Conservation (phyloP, 2,888 invertebrate species). For the Chymomyza caudatula region DNA sequence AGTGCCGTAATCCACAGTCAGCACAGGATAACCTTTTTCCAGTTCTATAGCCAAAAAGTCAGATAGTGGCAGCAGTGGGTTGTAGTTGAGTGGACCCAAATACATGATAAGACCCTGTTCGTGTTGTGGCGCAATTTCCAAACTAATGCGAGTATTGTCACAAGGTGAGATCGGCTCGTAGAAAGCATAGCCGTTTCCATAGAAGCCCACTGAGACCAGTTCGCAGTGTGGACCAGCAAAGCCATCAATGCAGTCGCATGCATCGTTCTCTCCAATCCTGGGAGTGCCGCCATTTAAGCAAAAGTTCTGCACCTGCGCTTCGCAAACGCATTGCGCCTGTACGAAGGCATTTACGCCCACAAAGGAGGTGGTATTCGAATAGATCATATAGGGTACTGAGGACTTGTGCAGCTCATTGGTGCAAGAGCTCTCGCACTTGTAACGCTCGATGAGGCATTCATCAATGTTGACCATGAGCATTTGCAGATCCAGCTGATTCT, state of each 20-base stretch:
- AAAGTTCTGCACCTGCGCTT: slow-evolving; percentile 62
- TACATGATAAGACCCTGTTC: slow-evolving; percentile 93
- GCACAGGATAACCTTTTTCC: slow-evolving; percentile 87
- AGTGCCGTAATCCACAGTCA: slow-evolving; percentile 92
- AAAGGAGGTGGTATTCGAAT: slow-evolving; percentile 95
- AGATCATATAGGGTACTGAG: slow-evolving; percentile 88
- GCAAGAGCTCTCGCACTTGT: slow-evolving; percentile 87
- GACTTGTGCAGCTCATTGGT: slow-evolving; percentile 87
- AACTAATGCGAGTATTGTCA: slow-evolving; percentile 87
- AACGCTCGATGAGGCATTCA: slow-evolving; percentile 89
- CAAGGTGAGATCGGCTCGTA: slow-evolving; percentile 93
- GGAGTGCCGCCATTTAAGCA: slow-evolving; percentile 89
- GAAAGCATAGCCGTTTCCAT: slow-evolving; percentile 95
- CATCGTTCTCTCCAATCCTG: slow-evolving; percentile 80
- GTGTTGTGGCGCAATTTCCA: slow-evolving; percentile 88
- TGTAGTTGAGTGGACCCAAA: slow-evolving; percentile 87
- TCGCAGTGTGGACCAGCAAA: slow-evolving; percentile 94
- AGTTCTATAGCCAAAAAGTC: slow-evolving; percentile 96
- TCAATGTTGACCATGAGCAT: slow-evolving; percentile 94
- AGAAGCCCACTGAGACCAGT: slow-evolving; percentile 90
- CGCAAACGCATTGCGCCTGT: slow-evolving; percentile 87
- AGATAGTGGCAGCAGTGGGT: slow-evolving; percentile 82
- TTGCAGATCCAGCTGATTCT: slow-evolving; percentile 84
- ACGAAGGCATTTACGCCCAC: slow-evolving; percentile 94
- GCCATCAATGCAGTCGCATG: slow-evolving; percentile 89